Base-by-base conservation (phyloP, 2,113 vertebrate genomes). In the Lipotes vexillifer region DNA sequence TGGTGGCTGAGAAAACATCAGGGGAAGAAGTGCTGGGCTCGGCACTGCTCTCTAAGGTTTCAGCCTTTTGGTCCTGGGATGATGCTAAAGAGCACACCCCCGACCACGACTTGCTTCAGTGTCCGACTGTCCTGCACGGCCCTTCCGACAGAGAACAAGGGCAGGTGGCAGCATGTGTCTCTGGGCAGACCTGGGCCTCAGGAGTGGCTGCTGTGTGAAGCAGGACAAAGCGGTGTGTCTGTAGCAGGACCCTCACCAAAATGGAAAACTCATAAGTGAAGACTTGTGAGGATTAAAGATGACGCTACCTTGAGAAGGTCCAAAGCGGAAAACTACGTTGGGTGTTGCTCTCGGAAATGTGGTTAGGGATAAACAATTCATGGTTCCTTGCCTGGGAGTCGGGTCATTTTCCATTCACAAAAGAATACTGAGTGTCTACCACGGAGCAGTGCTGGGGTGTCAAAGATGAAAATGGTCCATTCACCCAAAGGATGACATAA, bases 91-190 rank as follows among this genome's bases (percentile, higher is more conserved):
- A 90, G 74, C 44, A 49, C 4, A 31, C 10, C 44, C 4, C 44
- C 4, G 21, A 23, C 36, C 36, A 46, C 7, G n/a, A 44, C 31
- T 41, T 65, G 57, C 10, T 36, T n/a, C 65, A 21, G 46, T 1
- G 25, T 44, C 61, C 15, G 17, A 8, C 0, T 52, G 33, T 4
- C 3, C 83, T 0, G 2, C 5, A 8, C 5, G 17, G 23, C 27
- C 23, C n/a, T 88, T 13, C 46, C 20, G 4, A 13, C 4, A n/a
- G 57, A 93, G 81, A 46, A 15, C 4, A 44, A 29, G 80, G 41
- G 18, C 33, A 31, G 36, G 36, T 7, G 33, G 13, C 46, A 41
- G 55, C 20, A 23, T 27, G 49, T 25, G 75, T 44, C 41, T 92
- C 63, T 41, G 6, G 18, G 25, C n/a, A 88, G 63, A 41, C 21